Conservation (phyloP, 23 tunicate genomes). For the Diplosoma virens region DNA sequence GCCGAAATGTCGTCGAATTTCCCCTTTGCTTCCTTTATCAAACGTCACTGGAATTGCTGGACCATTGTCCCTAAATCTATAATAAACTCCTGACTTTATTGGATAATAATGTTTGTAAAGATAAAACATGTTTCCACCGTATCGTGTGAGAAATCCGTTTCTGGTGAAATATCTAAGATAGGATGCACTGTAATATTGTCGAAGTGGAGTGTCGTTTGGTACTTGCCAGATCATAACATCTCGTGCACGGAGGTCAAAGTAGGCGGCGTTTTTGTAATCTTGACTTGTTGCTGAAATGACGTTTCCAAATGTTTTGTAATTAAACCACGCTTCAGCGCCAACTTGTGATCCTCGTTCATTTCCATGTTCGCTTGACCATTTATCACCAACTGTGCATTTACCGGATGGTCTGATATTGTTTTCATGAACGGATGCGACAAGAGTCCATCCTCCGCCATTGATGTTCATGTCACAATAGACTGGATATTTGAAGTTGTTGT, state of each 20-base stretch:
- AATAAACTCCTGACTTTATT: conserved; percentile 20
- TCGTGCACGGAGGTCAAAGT: conserved; percentile 43
- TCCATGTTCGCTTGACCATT: conserved; percentile 73
- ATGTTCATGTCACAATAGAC: conserved; percentile 43
- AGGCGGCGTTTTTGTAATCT: conserved; percentile 73
- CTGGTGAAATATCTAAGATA: conserved; percentile 40
- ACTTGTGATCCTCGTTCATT: background rate
- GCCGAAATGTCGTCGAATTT: conserved; percentile 24
- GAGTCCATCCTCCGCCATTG: conserved; percentile 44
- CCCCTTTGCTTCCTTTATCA: conserved; percentile 38
- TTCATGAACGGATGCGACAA: conserved; percentile 44
- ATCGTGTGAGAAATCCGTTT: conserved; percentile 19
- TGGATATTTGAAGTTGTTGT: background rate
- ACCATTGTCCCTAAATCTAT: conserved; percentile 19
- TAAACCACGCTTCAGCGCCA: conserved; percentile 54
- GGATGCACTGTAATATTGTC: conserved; percentile 10
- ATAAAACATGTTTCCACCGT: conserved; percentile 43
- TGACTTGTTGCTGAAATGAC: conserved; percentile 48
- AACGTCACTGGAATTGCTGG: conserved; percentile 45
- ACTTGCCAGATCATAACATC: conserved; percentile 96
- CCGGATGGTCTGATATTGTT: conserved; percentile 35
- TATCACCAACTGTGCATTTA: conserved; percentile 49
- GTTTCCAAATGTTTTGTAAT: conserved; percentile 55
- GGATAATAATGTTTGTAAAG: conserved; percentile 46
- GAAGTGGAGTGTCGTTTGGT: conserved; percentile 63